Evolutionary conservation across 2,113 vertebrate species (phyloP).

Genomic region (Vireo altiloquus): DNA sequence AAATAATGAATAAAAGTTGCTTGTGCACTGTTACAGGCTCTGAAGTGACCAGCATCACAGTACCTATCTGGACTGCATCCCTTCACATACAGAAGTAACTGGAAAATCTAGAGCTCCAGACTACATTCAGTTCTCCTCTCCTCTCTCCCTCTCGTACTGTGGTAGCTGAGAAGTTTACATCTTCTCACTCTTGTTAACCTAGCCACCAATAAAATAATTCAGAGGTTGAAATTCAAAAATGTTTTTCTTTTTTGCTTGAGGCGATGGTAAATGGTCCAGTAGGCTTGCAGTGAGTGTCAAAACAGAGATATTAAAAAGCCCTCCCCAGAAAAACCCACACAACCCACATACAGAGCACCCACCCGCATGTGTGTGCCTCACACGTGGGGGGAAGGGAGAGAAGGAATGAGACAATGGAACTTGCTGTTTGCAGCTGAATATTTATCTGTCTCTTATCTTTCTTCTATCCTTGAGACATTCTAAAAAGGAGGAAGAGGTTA

Average conservation of each 20-base stretch:
- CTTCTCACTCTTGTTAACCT: neutral
- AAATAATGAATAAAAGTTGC: neutral
- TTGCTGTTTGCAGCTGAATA: constrained; percentile 27
- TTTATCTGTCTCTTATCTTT: neutral
- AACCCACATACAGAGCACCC: neutral
- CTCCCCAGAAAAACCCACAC: neutral
- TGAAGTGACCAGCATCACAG: neutral
- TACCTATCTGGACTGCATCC: neutral
- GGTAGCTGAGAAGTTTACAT: neutral
- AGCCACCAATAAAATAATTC: neutral
- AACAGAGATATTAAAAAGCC: neutral
- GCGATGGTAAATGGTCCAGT: neutral
- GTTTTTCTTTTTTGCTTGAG: neutral
- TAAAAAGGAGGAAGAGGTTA: neutral
- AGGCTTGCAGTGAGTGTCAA: neutral
- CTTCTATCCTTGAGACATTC: neutral
- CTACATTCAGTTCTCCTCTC: neutral
- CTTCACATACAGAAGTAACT: neutral
- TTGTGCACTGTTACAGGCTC: neutral
- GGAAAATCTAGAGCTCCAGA: neutral
- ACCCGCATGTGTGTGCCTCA: neutral
- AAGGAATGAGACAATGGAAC: neutral
- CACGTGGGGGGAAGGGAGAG: neutral
- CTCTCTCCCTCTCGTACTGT: neutral
- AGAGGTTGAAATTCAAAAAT: neutral